phyloP scores from a whole-genome alignment of 2,113 vertebrate species.

The Pardalotus punctatus region DNA sequence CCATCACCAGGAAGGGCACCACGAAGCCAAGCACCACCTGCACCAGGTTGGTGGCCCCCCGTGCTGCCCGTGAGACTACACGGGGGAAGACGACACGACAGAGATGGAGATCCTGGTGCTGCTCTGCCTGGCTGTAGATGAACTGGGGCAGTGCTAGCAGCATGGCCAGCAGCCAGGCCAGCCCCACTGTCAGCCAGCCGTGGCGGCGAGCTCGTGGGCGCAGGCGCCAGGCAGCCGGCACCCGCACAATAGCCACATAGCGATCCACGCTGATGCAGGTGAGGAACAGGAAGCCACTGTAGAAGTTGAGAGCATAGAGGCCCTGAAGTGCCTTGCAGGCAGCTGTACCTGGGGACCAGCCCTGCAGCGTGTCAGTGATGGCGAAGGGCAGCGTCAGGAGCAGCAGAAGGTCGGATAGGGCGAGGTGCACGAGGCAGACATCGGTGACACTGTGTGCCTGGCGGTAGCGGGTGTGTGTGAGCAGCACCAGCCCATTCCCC shows the following conservation, averaged over 20 bases:
- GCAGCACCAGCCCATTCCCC: conserved; percentile 88
- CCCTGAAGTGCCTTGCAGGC: conserved; percentile 78
- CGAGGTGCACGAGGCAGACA: conserved; percentile 86
- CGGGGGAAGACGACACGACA: conserved; percentile 71
- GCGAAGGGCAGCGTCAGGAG: conserved; percentile 84
- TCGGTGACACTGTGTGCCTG: conserved; percentile 77
- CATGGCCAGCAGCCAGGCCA: conserved; percentile 76
- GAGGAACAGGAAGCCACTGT: conserved; percentile 87
- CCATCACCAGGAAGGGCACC: conserved; percentile 84
- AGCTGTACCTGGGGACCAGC: conserved; percentile 68
- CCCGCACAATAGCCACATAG: conserved; percentile 81
- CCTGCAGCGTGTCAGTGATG: conserved; percentile 37
- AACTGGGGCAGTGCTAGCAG: conserved; percentile 85
- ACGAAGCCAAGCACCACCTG: conserved; percentile 81
- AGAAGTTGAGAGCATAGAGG: conserved; percentile 85
- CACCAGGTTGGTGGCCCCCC: conserved; percentile 65
- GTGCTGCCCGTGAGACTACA: conserved; percentile 38
- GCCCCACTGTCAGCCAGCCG: conserved; percentile 49
- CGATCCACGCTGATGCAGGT: conserved; percentile 91
- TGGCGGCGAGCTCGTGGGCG: conserved; percentile 38
- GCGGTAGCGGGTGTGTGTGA: conserved; percentile 80
- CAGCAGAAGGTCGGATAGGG: conserved; percentile 87
- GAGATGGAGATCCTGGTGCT: background rate
- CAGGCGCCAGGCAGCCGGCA: conserved; percentile 48
- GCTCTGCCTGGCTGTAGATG: conserved; percentile 67